Evolutionary conservation across 2,888 invertebrate species (phyloP), one percentile per base, ranked within the genome.

Genomic region (Pecten maximus): DNA sequence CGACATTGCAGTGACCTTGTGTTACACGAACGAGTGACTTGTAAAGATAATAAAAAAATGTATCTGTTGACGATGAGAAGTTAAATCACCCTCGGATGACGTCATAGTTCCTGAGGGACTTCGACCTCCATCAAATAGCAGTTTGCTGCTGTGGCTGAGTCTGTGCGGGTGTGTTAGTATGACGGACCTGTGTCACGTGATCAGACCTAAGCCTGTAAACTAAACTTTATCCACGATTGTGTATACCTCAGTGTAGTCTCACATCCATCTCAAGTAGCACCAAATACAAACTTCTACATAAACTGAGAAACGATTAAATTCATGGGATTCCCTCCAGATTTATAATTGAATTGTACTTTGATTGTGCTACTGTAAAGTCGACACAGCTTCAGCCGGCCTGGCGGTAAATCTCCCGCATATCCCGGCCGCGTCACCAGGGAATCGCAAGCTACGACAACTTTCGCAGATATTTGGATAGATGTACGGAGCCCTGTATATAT

Each of bases 301-400:
- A 74, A 28, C 74, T 28, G 4, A 35, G 35, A 35, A 74, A 16
- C 74, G 74, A 74, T 74, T 74, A 74, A 74, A 74, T 74, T 74
- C 74, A 2, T 12, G 74, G 28, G 35, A 35, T 35, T 74, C 74
- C 74, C 74, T 28, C 0, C 0, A 15, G 74, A 6, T 19, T 0
- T 28, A 10, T 74, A 74, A 74, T 74, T 74, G 74, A 74, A 74
- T 74, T 74, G 74, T 74, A 74, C 74, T 74, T 74, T 74, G 12
- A 35, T 28, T 74, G 28, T 74, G 74, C 12, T 15, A 35, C 74
- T 35, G 74, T 74, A 74, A 74, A 28, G 74, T 35, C 12, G 74
- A 35, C 74, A 74, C 35, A 35, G 28, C 1, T 74, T 54, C 12
- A 35, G 74, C 35, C 35, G 23, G 28, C 35, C 6, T 74, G 35